Conservation (phyloP, 2,113 vertebrate genomes). For the Phocoena sinus region DNA sequence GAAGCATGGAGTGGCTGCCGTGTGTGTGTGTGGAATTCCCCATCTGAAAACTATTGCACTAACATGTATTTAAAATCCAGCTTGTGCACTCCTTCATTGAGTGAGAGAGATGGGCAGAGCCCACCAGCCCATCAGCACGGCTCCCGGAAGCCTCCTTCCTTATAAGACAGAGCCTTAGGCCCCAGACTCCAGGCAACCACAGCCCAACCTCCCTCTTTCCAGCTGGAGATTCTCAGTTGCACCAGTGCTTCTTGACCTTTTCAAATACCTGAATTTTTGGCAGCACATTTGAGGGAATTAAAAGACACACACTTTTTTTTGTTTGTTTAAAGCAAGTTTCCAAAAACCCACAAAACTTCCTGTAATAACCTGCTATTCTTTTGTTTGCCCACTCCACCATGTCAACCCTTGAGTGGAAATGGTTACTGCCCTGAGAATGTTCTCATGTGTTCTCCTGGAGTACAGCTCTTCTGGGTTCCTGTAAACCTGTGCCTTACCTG, state of each 20-base stretch:
- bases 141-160: neutral
- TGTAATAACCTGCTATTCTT: neutral
- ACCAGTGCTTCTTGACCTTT: neutral
- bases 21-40: conserved; percentile 2
- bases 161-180: neutral
- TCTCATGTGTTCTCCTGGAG: neutral
- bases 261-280: conserved; percentile 9
- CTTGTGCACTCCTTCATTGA: neutral
- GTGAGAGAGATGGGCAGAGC: neutral
- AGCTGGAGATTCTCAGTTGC: neutral
- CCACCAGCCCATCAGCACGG: fast-evolving
- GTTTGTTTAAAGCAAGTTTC: neutral
- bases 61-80: neutral
- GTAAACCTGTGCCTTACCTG: neutral
- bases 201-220: neutral
- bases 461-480: neutral
- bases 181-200: neutral
- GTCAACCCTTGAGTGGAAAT: neutral
- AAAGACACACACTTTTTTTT: neutral
- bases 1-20: neutral
- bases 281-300: neutral
- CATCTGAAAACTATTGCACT: neutral
- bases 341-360: neutral
- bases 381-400: neutral
- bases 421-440: too few relatives aligned